These are phyloP conservation scores for Papilio gigon DNA, from an alignment of 2,888 invertebrate species.

Conservation along the genomic window DNA sequence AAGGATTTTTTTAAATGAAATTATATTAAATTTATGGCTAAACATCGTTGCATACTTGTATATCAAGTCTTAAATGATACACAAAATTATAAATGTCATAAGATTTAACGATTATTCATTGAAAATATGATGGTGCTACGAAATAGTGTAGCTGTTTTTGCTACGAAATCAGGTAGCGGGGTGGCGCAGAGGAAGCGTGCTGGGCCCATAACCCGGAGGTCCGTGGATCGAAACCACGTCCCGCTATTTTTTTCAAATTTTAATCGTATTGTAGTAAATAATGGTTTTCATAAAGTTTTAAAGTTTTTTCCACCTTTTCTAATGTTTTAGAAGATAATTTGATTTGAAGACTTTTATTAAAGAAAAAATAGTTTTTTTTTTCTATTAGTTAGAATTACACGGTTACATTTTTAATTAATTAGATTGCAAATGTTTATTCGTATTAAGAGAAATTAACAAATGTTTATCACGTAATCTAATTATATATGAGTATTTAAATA, in stretches of 20 bases:
- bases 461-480: no score
- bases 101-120: background rate
- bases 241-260: background rate
- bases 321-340: no score
- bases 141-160: slow-evolving; percentile 5
- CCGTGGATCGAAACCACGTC: slow-evolving; percentile 93
- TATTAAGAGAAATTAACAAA: no score
- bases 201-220: slow-evolving; percentile 95
- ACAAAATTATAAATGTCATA: background rate
- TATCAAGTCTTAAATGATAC: no score
- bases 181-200: slow-evolving; percentile 93
- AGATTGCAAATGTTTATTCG: no score
- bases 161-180: slow-evolving; percentile 2
- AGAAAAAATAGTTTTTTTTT: no score
- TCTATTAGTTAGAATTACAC: no score
- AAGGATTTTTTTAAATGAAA: background rate
- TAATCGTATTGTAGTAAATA: background rate
- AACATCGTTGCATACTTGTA: background rate
- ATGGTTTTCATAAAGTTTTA: no score
- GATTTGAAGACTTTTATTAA: no score
- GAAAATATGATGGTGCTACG: background rate
- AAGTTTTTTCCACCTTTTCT: background rate
- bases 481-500: no score
- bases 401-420: no score
- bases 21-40: background rate